Base-by-base conservation (phyloP, 1,140 invertebrate species). In the Leptinotarsa texana region DNA sequence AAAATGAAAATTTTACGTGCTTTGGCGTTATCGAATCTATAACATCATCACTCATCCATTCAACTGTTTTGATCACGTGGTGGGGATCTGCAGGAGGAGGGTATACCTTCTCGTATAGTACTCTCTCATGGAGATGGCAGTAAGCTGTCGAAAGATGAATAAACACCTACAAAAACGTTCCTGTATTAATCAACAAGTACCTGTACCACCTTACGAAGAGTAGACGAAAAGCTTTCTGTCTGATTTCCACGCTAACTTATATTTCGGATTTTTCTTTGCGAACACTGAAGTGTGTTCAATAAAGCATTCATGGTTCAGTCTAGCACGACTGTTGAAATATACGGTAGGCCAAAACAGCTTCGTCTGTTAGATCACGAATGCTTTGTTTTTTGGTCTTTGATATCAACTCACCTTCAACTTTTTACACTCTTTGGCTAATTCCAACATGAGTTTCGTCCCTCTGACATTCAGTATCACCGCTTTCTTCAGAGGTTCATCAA, bases 31-130 rank as follows among this genome's bases (percentile, higher is more conserved):
- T 81, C 3, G 70, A 49, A 17, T 82, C 77, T 15, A 83, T 77
- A 4, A 79, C 57, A 4, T 82, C 78, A 17, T 81, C 90, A 48
- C 92, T 89, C 89, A 96, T 92, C 86, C 92, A 93, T 78, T 94
- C 90, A 1, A 94, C 87, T 67, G 93, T 89, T 74, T 95, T 89
- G 51, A 98, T 92, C 6, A 88, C 77, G 13, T 80, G 66, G 48
- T 83, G 76, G 91, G 96, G 94, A 72, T 93, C 88, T 68, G 94
- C 88, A 4, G 89, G 88, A 0, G 93, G 87, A 3, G 88, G 86
- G 80, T 94, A 94, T 22, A 88, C 80, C 47, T 87, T 88, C 83
- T 95, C 93, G 79, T 93, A 91, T 22, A 94, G 84, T 0, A 90
- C 87, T 0, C 86, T 83, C 75, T 92, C 88, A 27, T 92, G 88